A percentile compares a stretch with the other conserved stretches of the same genome.
These are phyloP conservation scores for Drosophila parvula DNA, from an alignment of 1,140 invertebrate species.

Conservation along the genomic window DNA sequence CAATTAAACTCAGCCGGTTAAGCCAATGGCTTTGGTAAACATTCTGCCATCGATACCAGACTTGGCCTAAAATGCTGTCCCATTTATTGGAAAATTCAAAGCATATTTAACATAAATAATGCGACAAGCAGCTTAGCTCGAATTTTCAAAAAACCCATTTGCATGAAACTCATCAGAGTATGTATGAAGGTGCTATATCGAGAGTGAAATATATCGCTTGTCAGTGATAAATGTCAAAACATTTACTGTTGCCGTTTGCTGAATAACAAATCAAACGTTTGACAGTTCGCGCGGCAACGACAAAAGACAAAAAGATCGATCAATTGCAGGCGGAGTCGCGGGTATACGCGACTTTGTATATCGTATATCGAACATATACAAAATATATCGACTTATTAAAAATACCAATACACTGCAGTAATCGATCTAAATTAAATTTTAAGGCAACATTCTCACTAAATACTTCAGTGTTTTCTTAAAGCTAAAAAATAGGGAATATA, in stretches of 20 bases:
- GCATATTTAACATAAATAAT: constrained; percentile 67
- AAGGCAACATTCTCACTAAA: not conserved
- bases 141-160: constrained; percentile 65
- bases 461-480: not conserved
- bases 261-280: constrained; percentile 70
- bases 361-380: not conserved
- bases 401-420: not conserved
- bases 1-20: constrained; percentile 37
- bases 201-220: constrained; percentile 36
- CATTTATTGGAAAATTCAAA: constrained; percentile 39
- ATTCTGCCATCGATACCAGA: not conserved
- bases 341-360: not conserved
- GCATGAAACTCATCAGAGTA: constrained; percentile 50
- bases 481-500: not conserved
- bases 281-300: constrained; percentile 50
- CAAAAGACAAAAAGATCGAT: constrained; percentile 10
- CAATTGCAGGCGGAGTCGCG: not conserved
- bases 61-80: not conserved
- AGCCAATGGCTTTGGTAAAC: constrained; percentile 31
- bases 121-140: constrained; percentile 56
- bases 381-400: not conserved
- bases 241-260: constrained; percentile 32
- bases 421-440: not conserved
- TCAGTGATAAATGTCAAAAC: constrained; percentile 70
- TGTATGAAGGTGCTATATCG: not conserved